Conservation (phyloP, 2,888 invertebrate genomes). For the Rhyacophila evoluta region DNA sequence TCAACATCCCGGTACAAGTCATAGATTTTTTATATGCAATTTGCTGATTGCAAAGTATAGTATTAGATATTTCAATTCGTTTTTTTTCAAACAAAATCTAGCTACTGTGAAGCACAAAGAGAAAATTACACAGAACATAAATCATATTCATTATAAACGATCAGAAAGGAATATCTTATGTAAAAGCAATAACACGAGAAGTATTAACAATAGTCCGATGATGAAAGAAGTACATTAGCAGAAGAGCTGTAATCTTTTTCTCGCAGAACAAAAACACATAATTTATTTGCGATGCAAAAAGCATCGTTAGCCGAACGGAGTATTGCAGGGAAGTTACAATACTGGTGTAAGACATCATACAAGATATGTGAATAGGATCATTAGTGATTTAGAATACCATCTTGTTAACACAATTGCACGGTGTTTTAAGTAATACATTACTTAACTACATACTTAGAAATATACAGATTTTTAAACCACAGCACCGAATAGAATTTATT, state of each 20-base stretch:
- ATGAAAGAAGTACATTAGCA: constrained; percentile 30
- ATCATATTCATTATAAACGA: background rate
- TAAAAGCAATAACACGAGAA: constrained; percentile 6
- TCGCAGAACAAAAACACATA: background rate
- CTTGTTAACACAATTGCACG: too few species aligned
- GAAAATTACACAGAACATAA: background rate
- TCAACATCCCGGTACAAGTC: too few species aligned
- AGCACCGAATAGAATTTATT: too few species aligned
- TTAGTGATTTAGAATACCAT: background rate
- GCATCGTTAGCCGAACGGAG: background rate
- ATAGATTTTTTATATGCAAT: too few species aligned
- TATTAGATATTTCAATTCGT: too few species aligned
- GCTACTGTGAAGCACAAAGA: background rate
- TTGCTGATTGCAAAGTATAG: too few species aligned
- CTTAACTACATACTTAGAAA: too few species aligned
- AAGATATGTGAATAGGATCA: background rate
- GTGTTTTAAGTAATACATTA: too few species aligned
- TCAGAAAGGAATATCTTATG: background rate
- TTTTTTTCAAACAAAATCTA: too few species aligned
- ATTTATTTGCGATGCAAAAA: constrained; percentile 19
- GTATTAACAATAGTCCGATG: background rate
- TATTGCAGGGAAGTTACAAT: background rate
- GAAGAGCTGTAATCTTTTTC: constrained; percentile 13
- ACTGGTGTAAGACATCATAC: background rate
- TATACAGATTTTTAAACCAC: too few species aligned